Evolutionary conservation across 2,113 vertebrate species (phyloP), one percentile per base, ranked within the genome.

Genomic region (Centropus bengalensis): DNA sequence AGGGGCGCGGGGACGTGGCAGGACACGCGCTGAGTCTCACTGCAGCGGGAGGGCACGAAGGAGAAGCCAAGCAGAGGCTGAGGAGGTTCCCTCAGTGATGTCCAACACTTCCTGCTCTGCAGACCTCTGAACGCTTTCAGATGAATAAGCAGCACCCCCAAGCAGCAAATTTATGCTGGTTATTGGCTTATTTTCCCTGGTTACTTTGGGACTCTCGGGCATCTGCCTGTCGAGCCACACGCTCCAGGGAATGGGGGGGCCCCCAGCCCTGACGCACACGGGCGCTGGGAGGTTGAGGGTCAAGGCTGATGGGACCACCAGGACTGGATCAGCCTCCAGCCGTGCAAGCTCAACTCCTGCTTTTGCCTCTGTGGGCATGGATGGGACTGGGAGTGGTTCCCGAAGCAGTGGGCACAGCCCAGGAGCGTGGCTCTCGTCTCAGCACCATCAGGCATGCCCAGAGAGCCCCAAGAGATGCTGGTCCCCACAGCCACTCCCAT

Each of bases 401-500:
- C 0, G 0, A 2, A 13, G 28, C 77, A 55, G 22, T 1, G 22
- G 78, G 40, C 69, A 78, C 51, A 64, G 93, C 76, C 8, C 1
- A 1, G 62, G 28, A 28, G 20, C 3, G 3, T 6, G 33, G 69
- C 52, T 70, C 38, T 51, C 68, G 30, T 27, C 71, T 45, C 4
- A 1, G 77, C 75, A 85, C 51, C 1, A 0, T 22, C 63, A 71
- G 40, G 20, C 38, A n/a, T 17, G 27, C 27, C 15, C 2, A 0
- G 10, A 71, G 12, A 93, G 60, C 47, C 81, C 45, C 1, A 16
- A 51, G 70, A 82, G 62, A 76, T 38, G 88, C 82, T 78, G 66
- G 64, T 84, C 58, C 67, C 66, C 77, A 55, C 60, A 32, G 94
- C 89, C 94, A 92, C 96, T 94, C 89, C 91, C 81, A 83, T 59